phyloP scores from a whole-genome alignment of 2,113 vertebrate genomes.

The Brachirus orientalis region DNA sequence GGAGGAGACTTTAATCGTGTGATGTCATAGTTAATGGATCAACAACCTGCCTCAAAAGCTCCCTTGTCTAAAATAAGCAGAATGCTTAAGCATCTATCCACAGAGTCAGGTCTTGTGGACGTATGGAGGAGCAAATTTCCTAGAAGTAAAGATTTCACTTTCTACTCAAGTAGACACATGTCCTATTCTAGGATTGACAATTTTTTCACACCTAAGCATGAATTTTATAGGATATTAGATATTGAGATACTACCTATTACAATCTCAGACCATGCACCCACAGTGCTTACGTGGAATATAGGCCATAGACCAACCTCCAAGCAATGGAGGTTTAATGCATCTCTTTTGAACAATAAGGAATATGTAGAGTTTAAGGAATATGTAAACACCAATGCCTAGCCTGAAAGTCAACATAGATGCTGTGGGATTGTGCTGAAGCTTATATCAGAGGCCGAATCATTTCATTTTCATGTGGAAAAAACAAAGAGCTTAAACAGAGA shows the following conservation, averaged over 20 bases:
- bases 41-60: neutral
- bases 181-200: conserved; percentile 2
- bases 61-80: neutral
- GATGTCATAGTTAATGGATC: neutral
- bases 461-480: neutral
- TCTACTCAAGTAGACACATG: neutral
- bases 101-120: neutral
- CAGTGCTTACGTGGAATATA: neutral
- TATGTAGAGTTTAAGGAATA: neutral
- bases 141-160: neutral
- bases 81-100: neutral
- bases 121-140: conserved; percentile 2
- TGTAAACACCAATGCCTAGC: neutral
- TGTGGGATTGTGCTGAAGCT: neutral
- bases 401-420: neutral
- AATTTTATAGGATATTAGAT: neutral
- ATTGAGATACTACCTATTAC: neutral
- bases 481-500: neutral
- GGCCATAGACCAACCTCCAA: neutral
- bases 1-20: conserved; percentile 12
- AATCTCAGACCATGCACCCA: neutral
- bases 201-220: neutral
- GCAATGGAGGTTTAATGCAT: conserved; percentile 2
- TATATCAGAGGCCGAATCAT: neutral
- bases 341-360: neutral